Evolutionary conservation across 35 echinoderm and acorn worm genomes (phyloP), one percentile per base, ranked within the genome.

Genomic region (Patiria miniata): DNA sequence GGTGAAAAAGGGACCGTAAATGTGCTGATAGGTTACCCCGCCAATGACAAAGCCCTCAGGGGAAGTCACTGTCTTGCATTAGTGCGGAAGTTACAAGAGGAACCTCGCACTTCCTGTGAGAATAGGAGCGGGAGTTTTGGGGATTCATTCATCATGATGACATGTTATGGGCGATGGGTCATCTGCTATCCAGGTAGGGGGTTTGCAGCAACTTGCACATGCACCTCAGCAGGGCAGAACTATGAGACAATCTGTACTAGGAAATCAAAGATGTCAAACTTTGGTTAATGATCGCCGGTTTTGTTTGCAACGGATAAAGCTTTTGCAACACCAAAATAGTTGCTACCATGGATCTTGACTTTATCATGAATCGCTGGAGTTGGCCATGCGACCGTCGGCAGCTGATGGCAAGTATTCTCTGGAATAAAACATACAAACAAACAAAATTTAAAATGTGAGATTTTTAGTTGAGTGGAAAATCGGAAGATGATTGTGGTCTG

Each of bases 41-140:
- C n/a, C n/a, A n/a, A n/a, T n/a, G n/a, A n/a, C n/a, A n/a, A n/a
- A n/a, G n/a, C n/a, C 42, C 42, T 47, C 4, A 12, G 42, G 42
- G 42, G 42, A 4, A 47, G 19, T 14, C 65, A 10, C 30, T 73
- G 65, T 73, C 65, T 73, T 73, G 26, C 34, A 73, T 73, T 73
- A 73, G 34, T 23, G 29, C 65, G 65, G 65, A 73, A 73, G 65
- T 73, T 73, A 73, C 65, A 26, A 73, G 34, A 73, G 65, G 65
- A 73, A 73, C 65, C 29, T 14, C 8, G 26, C 34, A 30, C 26
- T 73, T 73, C 65, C 65, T 73, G 65, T 73, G 65, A 73, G 34
- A 73, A 73, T 73, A 26, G 65, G 65, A 18, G 14, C 29, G 26
- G 65, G 65, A 34, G 65, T 26, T 18, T 1, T 10, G 65, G 61